Conservation (phyloP, 2,113 vertebrate genomes). For the Heterocephalus glaber region DNA sequence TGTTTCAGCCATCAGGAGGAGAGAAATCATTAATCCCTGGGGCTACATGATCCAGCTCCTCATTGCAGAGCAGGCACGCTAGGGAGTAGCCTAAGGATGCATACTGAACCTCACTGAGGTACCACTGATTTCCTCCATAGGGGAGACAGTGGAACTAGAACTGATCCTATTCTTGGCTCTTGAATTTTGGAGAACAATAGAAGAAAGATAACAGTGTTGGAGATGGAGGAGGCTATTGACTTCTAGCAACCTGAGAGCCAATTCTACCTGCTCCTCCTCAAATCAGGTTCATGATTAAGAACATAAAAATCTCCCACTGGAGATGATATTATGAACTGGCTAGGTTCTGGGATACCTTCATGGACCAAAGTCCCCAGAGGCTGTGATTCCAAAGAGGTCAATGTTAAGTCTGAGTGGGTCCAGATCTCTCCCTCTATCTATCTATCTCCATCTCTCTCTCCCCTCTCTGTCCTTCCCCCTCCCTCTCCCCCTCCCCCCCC, state of each 20-base stretch:
- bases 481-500: no score
- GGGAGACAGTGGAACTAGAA: background rate
- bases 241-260: background rate
- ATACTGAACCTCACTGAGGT: background rate
- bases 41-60: background rate
- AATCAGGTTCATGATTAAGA: background rate
- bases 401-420: background rate
- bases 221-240: background rate
- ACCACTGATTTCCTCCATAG: background rate
- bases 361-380: background rate
- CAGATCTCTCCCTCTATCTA: background rate
- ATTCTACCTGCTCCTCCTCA: background rate
- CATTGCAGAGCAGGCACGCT: background rate
- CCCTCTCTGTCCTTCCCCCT: no score
- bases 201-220: background rate
- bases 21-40: background rate
- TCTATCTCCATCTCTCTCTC: background rate
- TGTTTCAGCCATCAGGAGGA: background rate
- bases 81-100: background rate
- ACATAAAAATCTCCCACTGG: background rate
- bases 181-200: background rate
- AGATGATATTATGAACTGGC: background rate
- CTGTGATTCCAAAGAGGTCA: background rate
- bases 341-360: background rate
- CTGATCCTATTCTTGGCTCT: background rate